Evolutionary conservation across 2,113 vertebrate genomes (phyloP).

Genomic region (Oceanodroma tethys): DNA sequence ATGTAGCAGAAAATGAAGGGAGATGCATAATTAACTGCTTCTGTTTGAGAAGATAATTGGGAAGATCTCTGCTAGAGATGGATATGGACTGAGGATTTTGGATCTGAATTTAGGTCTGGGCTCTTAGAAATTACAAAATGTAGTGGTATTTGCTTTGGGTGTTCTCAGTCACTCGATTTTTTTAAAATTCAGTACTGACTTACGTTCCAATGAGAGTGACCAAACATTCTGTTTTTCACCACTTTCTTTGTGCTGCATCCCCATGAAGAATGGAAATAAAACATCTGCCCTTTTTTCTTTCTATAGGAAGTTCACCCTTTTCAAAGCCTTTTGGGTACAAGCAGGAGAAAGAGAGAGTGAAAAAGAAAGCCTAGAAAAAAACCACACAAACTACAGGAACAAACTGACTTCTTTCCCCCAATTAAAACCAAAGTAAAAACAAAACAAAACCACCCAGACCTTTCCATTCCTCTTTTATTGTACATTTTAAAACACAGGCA

Average conservation of each 20-base stretch:
- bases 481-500: constrained; percentile 25
- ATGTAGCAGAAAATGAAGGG: not conserved
- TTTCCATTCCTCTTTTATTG: constrained; percentile 62
- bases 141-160: not conserved
- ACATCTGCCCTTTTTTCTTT: not conserved
- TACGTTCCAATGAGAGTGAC: not conserved
- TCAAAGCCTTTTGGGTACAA: not conserved
- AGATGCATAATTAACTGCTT: not conserved
- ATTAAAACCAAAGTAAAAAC: constrained; percentile 13
- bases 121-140: not conserved
- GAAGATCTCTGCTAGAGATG: not conserved
- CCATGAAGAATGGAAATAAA: not conserved
- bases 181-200: not conserved
- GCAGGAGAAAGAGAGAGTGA: not conserved
- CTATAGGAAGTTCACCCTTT: not conserved
- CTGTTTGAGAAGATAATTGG: not conserved
- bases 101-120: not conserved
- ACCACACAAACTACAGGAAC: not conserved
- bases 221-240: not conserved
- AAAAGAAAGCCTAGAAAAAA: not conserved
- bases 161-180: not conserved
- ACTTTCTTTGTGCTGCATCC: not conserved
- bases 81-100: not conserved
- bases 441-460: not conserved
- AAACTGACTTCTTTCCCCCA: not conserved